phyloP scores from a whole-genome alignment of 2,113 vertebrate genomes.

The Xenus cinereus region DNA sequence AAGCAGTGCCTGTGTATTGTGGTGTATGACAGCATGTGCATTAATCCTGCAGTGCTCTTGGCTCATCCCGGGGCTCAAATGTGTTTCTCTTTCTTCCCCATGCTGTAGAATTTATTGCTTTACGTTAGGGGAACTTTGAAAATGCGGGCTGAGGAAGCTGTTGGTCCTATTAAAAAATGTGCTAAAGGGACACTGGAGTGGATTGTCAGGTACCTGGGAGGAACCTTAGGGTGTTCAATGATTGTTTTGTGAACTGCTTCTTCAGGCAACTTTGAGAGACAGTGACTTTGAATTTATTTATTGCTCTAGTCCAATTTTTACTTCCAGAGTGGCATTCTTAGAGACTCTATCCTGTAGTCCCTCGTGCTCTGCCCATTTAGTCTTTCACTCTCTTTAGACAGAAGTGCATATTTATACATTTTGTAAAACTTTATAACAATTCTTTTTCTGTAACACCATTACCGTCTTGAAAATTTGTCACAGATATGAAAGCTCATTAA shows the following conservation, averaged over 20 bases:
- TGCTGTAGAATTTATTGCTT: not conserved
- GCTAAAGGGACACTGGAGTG: not conserved
- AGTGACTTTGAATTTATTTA: not conserved
- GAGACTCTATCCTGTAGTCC: not conserved
- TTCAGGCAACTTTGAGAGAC: not conserved
- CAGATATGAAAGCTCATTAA: not conserved
- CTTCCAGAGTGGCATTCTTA: not conserved
- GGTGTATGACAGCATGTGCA: not conserved
- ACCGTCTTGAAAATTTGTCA: not conserved
- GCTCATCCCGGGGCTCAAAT: not conserved
- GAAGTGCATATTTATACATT: not conserved
- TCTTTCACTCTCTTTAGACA: not conserved
- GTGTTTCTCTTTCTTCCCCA: not conserved
- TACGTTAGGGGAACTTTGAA: not conserved
- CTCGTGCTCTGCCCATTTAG: not conserved
- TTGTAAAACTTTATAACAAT: not conserved
- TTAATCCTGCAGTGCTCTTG: not conserved
- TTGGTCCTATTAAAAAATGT: not conserved
- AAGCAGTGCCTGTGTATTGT: not conserved
- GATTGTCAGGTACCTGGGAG: not conserved
- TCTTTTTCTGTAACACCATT: not conserved
- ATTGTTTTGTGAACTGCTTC: not conserved
- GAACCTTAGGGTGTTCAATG: not conserved
- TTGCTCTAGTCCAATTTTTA: not conserved
- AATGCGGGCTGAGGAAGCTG: not conserved